Base-by-base conservation (phyloP, 2,888 invertebrate species). In the Atrina japonica region DNA sequence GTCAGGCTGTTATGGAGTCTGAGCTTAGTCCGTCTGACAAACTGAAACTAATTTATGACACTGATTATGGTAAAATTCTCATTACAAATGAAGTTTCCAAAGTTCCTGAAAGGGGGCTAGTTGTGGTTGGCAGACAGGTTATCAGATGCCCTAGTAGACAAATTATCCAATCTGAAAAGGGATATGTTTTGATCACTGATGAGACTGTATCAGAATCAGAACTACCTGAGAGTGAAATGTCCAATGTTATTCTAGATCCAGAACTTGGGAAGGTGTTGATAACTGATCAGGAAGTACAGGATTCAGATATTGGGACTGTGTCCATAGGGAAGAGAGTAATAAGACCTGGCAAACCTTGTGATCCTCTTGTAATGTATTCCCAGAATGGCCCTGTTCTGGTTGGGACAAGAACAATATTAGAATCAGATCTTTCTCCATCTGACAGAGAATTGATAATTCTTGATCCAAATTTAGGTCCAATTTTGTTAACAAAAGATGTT, bases 381-480 rank as follows among this genome's bases (percentile, higher is more conserved):
- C 25, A 18, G 23, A 5, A 25, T 21, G 52, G 52, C 11, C 52
- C 23, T 21, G 25, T 52, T 52, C 16, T 52, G 16, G 52, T 52
- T 21, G 16, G 21, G 16, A 14, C 23, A 9, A 25, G 14, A 52
- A 23, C 21, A 14, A 23, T 52, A 1, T 23, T 25, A 1, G 52
- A 52, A 23, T 14, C 21, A 23, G 52, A 52, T 23, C 27, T 52
- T 11, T 23, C 52, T 23, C 52, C 52, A 21, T 5, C 52, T 23
- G 52, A 52, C 5, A 52, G 52, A 25, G 52, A 52, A 25, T 21
- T 11, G 11, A 52, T 52, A 11, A 7, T 52, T 3, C 2, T 52
- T 14, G 23, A 52, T 52, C 52, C 52, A 5, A 25, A 52, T 21
- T 16, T 52, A 23, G 52, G 52, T 52, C 27, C 27, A 23, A 25